Base-by-base conservation (phyloP, 1,140 invertebrate genomes). In the Trichonephila clavata region DNA sequence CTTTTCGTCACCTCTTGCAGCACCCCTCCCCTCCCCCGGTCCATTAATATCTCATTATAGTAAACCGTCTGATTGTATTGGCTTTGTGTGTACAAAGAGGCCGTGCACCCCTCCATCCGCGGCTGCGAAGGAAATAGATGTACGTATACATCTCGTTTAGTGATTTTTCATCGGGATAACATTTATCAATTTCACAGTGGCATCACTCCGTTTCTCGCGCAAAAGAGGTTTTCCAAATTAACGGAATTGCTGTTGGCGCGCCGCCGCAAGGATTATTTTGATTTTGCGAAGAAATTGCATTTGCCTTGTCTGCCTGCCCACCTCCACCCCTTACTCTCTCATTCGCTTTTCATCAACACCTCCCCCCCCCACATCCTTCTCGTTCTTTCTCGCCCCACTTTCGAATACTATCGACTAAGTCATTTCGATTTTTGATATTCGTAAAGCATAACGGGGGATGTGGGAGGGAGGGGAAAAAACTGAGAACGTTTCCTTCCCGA, bases 21-120 rank as follows among this genome's bases (percentile, higher is more conserved):
- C 21, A 32, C 50, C 65, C 65, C 14, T 13, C 24, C 13, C 65
- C 7, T 14, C 65, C 14, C n/a, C 24, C 16, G 13, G 81, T 71
- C 92, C 92, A 93, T 93, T 93, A 93, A 93, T 93, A 93, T 93
- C 92, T 93, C 92, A 93, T 93, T 93, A 93, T 93, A 43, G 86
- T 86, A 93, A 93, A 93, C 50, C 91, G 65, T 24, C 92, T 93
- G 92, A 93, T 93, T 93, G 92, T 93, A 93, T 81, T 93, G 92
- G 92, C 92, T 93, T 93, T 93, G 92, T 93, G 63, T 61, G 50
- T 50, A 50, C 50, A 50, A 50, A 50, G 50, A 50, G 50, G 50
- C 50, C 50, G 50, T 50, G 50, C 50, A 50, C 50, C 50, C 10
- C 5, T 13, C 50, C 50, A 7, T 13, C 50, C 50, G 7, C 50